Evolutionary conservation across 2,797 vertebrate genomes (phyloP).

Genomic region (Otolemur crassicaudatus): DNA sequence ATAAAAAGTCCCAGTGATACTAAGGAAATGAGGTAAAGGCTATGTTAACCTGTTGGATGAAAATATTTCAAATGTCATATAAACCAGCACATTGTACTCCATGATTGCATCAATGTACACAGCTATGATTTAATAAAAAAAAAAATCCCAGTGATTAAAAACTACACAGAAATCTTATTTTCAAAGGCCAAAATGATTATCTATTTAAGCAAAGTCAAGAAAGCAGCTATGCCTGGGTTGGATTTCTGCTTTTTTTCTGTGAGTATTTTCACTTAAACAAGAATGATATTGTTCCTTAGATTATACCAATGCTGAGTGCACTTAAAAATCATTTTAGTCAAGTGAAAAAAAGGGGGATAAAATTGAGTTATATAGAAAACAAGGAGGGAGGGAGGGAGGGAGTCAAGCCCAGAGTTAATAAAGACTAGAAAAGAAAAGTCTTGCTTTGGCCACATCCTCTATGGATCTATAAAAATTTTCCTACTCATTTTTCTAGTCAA

Average conservation of each 20-base stretch:
- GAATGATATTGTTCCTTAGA: conserved; percentile 57
- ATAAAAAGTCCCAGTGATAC: background rate
- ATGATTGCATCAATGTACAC: too few relatives aligned
- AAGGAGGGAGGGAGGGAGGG: background rate
- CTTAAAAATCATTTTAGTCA: conserved; percentile 61
- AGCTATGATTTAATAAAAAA: background rate
- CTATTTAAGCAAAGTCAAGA: conserved; percentile 32
- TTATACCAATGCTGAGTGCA: conserved; percentile 7
- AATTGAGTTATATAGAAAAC: conserved; percentile 57
- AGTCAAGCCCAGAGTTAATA: background rate
- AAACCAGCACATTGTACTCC: too few relatives aligned
- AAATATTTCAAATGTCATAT: too few relatives aligned
- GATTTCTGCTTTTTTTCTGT: background rate
- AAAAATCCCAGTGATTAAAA: conserved; percentile 8
- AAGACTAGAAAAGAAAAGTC: background rate
- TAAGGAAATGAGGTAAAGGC: too few relatives aligned
- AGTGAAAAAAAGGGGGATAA: background rate
- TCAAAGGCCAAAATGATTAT: conserved; percentile 31
- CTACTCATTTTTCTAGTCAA: background rate
- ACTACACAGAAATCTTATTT: conserved; percentile 31
- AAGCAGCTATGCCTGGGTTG: background rate
- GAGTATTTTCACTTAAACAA: background rate
- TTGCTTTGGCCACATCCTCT: background rate
- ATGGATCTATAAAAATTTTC: background rate
- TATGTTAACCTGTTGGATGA: too few relatives aligned